Evolutionary conservation across 2,113 vertebrate species (phyloP), one percentile per base, ranked within the genome.

Genomic region (Gavialis gangeticus): DNA sequence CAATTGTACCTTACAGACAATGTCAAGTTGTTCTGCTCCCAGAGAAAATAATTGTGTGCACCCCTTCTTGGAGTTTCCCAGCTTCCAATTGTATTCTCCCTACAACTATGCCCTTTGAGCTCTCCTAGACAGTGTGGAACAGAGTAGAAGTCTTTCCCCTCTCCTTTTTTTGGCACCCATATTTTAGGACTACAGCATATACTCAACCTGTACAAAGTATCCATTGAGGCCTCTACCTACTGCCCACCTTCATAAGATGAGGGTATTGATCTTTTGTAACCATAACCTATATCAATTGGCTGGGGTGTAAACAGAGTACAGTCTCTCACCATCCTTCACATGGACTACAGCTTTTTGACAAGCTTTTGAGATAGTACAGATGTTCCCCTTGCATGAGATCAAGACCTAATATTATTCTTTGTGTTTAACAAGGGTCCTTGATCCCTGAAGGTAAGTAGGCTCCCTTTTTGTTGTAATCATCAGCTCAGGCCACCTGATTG

Each of bases 121-220:
- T 37, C 8, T 37, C 5, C 37, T 37, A 7, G 37, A 5, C 37
- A 37, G 37, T 37, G 37, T 6, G 37, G 37, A 37, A 37, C 37
- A 37, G 46, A 46, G 46, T 9, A 67, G 30, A 81, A 55, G 18
- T 84, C 30, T 93, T 75, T 58, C 78, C 64, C 46, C 60, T 85
- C 2, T 21, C 10, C 66, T 30, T 69, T 28, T 90, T 54, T 64
- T 67, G 9, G 10, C 58, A 2, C 18, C 2, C 30, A 37, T 63
- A 76, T 89, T 0, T 0, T 14, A 84, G 78, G 12, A 28, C n/a
- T 25, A 24, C 0, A 0, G 56, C 11, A 56, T 79, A 5, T 37
- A 12, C 57, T 46, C 3, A 46, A 18, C 10, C 28, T 67, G 64
- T 82, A 46, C 14, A 30, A 88, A 92, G 75, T 9, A 91, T 24